These are phyloP conservation scores for Actinia equina DNA, from an alignment of 64 coral and sea anemone genomes.

Conservation along the genomic window DNA sequence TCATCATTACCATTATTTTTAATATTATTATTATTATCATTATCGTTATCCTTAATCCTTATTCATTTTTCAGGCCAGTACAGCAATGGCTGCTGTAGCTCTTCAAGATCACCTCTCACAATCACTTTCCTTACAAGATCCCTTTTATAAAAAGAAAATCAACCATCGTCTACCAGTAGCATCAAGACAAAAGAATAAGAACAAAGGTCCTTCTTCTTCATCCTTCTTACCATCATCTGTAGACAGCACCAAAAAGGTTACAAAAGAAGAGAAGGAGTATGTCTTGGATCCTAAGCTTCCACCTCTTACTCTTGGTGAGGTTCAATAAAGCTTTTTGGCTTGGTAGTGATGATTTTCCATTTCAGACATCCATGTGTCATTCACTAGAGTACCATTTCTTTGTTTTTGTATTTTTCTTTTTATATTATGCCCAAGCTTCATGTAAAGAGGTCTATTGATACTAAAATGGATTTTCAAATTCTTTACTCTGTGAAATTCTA, in stretches of 20 bases:
- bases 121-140: slow-evolving; percentile 86
- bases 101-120: slow-evolving; percentile 87
- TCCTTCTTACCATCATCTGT: slow-evolving; percentile 3
- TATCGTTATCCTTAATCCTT: neutral
- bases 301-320: slow-evolving; percentile 71
- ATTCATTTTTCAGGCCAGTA: slow-evolving; percentile 58
- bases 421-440: too few relatives aligned
- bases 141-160: slow-evolving; percentile 79
- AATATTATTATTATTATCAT: too few relatives aligned
- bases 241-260: slow-evolving; percentile 9
- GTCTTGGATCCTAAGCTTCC: slow-evolving; percentile 88
- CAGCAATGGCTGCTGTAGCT: slow-evolving; percentile 88
- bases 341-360: too few relatives aligned
- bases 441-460: too few relatives aligned
- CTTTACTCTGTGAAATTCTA: too few relatives aligned
- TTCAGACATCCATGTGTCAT: too few relatives aligned
- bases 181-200: slow-evolving; percentile 38
- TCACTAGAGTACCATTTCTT: too few relatives aligned
- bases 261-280: slow-evolving; percentile 69
- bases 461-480: too few relatives aligned
- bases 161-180: slow-evolving; percentile 72
- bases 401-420: too few relatives aligned
- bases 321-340: too few relatives aligned
- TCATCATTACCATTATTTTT: too few relatives aligned
- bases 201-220: neutral